A percentile compares a stretch with the other conserved stretches of the same genome.
These are phyloP conservation scores for Neogobius melanostomus DNA, from an alignment of 2,113 vertebrate species.

Conservation along the genomic window DNA sequence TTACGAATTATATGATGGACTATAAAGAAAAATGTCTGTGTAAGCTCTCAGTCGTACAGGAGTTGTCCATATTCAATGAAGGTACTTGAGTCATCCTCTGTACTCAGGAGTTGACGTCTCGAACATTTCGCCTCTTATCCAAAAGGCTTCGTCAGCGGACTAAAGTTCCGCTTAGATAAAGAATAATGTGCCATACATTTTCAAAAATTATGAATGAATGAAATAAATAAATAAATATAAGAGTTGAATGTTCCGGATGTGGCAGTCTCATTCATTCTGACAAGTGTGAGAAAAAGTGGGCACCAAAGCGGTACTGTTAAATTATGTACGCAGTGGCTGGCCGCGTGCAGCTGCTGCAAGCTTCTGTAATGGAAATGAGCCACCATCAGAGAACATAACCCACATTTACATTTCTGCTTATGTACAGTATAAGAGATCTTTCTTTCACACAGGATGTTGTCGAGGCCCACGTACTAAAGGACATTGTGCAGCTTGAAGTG, in stretches of 20 bases:
- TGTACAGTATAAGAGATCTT: not conserved
- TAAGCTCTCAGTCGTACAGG: too few species aligned
- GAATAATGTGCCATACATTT: conserved; percentile 69
- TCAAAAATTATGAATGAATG: conserved; percentile 61
- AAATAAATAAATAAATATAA: conserved; percentile 68
- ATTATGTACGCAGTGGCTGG: conserved; percentile 26
- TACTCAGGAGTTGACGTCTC: too few species aligned
- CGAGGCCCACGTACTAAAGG: too few species aligned
- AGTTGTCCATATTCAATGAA: too few species aligned
- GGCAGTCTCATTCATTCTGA: conserved; percentile 1
- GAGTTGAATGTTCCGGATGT: conserved; percentile 31
- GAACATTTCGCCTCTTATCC: too few species aligned
- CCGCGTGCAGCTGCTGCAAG: not conserved
- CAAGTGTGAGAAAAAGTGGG: conserved; percentile 2
- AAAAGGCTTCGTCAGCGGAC: too few species aligned
- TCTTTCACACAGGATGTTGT: not conserved
- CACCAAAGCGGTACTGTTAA: conserved; percentile 13
- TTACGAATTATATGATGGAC: conserved; percentile 30
- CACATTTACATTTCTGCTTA: not conserved
- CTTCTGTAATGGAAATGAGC: conserved; percentile 29
- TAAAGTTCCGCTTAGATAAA: not conserved
- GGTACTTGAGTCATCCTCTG: too few species aligned
- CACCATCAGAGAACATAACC: not conserved
- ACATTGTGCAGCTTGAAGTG: too few species aligned
- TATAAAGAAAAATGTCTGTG: conserved; percentile 26